phyloP scores from a whole-genome alignment of 2,888 invertebrate species.

The Lithosia quadra region DNA sequence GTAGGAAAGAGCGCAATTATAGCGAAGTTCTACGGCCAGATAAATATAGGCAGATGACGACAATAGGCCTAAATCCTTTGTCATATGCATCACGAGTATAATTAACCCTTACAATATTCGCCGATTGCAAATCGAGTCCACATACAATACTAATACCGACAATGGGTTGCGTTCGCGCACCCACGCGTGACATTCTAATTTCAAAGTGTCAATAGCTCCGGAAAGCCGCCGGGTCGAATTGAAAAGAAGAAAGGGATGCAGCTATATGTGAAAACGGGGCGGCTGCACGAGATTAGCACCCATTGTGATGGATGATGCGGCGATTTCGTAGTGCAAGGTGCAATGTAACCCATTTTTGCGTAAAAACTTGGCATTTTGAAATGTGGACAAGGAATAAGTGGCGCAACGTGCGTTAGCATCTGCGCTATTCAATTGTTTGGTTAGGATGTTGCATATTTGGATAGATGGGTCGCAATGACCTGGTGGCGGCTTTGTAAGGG shows the following conservation, averaged over 20 bases:
- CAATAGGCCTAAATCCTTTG: conserved; percentile 49
- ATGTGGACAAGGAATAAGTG: conserved; percentile 67
- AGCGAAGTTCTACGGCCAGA: conserved; percentile 21
- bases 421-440: conserved; percentile 76
- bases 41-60: conserved; percentile 40
- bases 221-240: conserved; percentile 71
- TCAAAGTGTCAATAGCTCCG: conserved; percentile 80
- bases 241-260: conserved; percentile 62
- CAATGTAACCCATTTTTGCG: conserved; percentile 82
- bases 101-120: conserved; percentile 66
- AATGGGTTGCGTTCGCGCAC: conserved; percentile 79
- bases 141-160: conserved; percentile 65
- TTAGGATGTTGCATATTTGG: conserved; percentile 75
- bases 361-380: conserved; percentile 72
- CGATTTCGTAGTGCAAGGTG: conserved; percentile 79
- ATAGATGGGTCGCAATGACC: conserved; percentile 64
- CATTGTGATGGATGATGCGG: conserved; percentile 75
- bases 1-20: conserved; percentile 8
- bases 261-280: conserved; percentile 60
- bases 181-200: conserved; percentile 83
- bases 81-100: conserved; percentile 45
- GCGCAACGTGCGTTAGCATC: conserved; percentile 80
- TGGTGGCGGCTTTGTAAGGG: conserved; percentile 67
- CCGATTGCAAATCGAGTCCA: conserved; percentile 63
- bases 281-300: conserved; percentile 68